A percentile compares a stretch with the other conserved stretches of the same genome.
Evolutionary conservation across 2,797 vertebrate species (phyloP).

Genomic region (Ctenochaetus hawaiiensis): DNA sequence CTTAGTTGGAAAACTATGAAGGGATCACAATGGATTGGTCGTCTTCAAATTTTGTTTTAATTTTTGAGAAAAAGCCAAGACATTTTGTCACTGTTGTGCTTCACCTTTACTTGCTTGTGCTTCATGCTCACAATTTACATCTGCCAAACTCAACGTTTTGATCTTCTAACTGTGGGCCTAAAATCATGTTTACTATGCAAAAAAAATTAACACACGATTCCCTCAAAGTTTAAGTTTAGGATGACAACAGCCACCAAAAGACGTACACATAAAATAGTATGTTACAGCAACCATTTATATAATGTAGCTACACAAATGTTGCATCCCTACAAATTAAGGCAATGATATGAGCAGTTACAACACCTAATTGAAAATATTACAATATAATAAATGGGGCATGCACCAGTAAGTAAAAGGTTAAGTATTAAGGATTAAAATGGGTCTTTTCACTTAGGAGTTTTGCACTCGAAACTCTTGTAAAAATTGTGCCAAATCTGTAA

Average conservation of each 20-base stretch:
- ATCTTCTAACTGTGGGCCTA: slow-evolving; percentile 7
- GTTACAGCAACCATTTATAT: too few species aligned
- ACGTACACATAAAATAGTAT: too few species aligned
- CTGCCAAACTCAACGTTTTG: slow-evolving; percentile 26
- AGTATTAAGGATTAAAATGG: background rate
- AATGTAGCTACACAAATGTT: background rate
- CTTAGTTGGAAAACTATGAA: slow-evolving; percentile 52
- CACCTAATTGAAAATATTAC: background rate
- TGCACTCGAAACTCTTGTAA: slow-evolving; percentile 16
- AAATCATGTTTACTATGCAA: slow-evolving; percentile 65
- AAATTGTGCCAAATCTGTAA: slow-evolving; percentile 10
- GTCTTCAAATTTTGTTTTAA: slow-evolving; percentile 4
- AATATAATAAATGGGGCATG: slow-evolving; percentile 16
- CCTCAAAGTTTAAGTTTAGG: slow-evolving; percentile 10
- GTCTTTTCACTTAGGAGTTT: slow-evolving; percentile 20
- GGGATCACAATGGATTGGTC: slow-evolving; percentile 38
- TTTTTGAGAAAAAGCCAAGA: background rate
- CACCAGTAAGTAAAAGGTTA: background rate
- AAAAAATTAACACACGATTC: slow-evolving; percentile 16
- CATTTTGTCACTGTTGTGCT: slow-evolving; percentile 15
- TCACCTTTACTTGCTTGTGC: slow-evolving; percentile 10
- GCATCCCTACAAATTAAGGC: slow-evolving; percentile 5
- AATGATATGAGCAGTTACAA: background rate
- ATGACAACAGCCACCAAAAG: too few species aligned
- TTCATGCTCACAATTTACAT: slow-evolving; percentile 15